Evolutionary conservation across 1,140 invertebrate genomes (phyloP), one percentile per base, ranked within the genome.

Genomic region (Heliconius hewitsoni): DNA sequence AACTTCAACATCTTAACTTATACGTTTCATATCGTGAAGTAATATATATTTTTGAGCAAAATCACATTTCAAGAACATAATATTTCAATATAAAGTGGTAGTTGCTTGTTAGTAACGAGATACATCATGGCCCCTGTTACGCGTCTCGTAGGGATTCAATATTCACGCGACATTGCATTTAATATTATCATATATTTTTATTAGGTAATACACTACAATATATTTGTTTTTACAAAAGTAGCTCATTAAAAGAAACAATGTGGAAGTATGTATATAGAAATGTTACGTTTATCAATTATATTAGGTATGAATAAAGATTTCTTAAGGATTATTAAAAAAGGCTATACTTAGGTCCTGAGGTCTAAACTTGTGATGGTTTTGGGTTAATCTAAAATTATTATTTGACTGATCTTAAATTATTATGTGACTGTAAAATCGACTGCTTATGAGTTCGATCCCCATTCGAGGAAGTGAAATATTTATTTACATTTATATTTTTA

Each of bases 111-210:
- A 66, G 60, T 30, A 66, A 66, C 60, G 23, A 66, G 60, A 66
- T 66, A 27, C 60, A 16, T 66, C 60, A 13, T 11, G 60, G 60
- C 60, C 60, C 60, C 60, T 66, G 60, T 66, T 66, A 66, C 60
- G 27, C n/a, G 60, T 66, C 60, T 66, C 60, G 23, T 27, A 66
- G 60, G 60, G 60, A 66, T 66, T 66, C 23, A 30, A 66, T 66
- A 66, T 66, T 27, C 11, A 11, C 23, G 60, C 60, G 60, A 66
- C 60, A 66, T 66, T 66, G 60, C 60, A 27, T 66, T 66, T 27
- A 66, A 66, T 66, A 66, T 66, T 66, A 30, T 66, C 60, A 66
- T 66, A 66, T 66, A 66, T 66, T 66, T 66, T 66, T 66, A 66
- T 30, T 30, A 66, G 60, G 8, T 27, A 30, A 30, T 30, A 66